phyloP scores from a whole-genome alignment of 2,797 vertebrate species.

The Pipistrellus kuhlii region DNA sequence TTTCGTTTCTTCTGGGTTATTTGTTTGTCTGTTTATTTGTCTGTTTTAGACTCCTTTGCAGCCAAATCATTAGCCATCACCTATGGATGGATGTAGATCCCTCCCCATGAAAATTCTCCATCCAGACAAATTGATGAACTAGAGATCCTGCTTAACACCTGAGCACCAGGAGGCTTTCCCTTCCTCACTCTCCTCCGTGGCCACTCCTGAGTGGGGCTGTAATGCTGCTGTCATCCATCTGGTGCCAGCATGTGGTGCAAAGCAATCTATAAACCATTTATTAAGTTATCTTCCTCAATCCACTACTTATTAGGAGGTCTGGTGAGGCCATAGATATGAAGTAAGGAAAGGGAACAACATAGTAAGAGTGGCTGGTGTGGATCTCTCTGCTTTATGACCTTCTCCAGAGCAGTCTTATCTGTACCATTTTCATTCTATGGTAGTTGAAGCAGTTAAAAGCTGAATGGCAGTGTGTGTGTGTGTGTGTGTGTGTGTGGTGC shows the following conservation, averaged over 20 bases:
- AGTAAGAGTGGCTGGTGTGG: neutral
- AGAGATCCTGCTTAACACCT: neutral
- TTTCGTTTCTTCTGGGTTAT: conserved; percentile 16
- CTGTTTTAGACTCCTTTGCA: neutral
- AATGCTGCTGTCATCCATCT: neutral
- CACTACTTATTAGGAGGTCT: neutral
- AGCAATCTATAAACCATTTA: neutral
- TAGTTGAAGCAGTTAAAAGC: neutral
- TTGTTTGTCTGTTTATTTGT: neutral
- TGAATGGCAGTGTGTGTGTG: neutral
- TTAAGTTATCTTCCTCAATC: neutral
- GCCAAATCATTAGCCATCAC: neutral
- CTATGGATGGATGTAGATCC: neutral
- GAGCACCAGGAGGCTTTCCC: neutral
- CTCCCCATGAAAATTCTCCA: neutral
- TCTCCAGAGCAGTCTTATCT: neutral
- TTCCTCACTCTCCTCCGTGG: neutral
- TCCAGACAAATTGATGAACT: neutral
- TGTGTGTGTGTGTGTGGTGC: no score
- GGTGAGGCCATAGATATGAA: neutral
- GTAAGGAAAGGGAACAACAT: neutral
- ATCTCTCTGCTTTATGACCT: neutral
- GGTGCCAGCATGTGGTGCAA: no score
- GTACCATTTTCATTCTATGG: neutral
- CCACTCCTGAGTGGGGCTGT: no score